Evolutionary conservation across 1,140 invertebrate species (phyloP), one percentile per base, ranked within the genome.

Genomic region (Leptinotarsa defecta): DNA sequence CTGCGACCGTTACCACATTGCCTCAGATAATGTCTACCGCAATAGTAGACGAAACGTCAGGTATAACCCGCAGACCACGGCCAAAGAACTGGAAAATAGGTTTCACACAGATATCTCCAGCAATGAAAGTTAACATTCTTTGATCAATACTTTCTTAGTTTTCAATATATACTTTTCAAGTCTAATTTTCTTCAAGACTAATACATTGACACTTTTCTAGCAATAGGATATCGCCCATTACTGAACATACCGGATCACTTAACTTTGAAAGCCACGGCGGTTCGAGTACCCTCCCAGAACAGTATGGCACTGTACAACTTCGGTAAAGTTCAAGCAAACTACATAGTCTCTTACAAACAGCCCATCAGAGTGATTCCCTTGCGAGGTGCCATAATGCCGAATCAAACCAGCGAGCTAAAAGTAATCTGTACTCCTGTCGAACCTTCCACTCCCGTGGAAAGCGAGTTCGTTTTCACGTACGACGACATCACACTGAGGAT

Each of bases 241-340:
- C n/a, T 71, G 8, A 48, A 62, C 17, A 27, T 73, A n/a, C 62
- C 71, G 3, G 71, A 73, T n/a, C 8, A 64, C 5, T 19, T 73
- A 22, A 20, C n/a, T 5, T 19, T 73, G n/a, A 34, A 11, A 43
- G 19, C 71, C 11, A 73, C 71, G 3, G 71, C 71, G 0, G n/a
- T 73, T 5, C 13, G 34, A 2, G 61, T 73, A n/a, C 19, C 62
- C 63, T 65, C 71, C 11, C 24, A 48, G 43, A 73, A 73, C 48
- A n/a, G 13, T 13, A 8, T 73, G 43, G 15, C 64, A 13, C 63
- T 73, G 17, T 34, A 73, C 57, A 73, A 73, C 52, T 73, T 48
- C 24, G 71, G 71, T 6, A 73, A 65, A 48, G n/a, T 49, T 13
- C 22, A 34, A 48, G 48, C 71, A 8, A 63, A 19, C 48, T 73